Conservation (phyloP, 2,113 vertebrate genomes). For the Donacobius atricapilla region DNA sequence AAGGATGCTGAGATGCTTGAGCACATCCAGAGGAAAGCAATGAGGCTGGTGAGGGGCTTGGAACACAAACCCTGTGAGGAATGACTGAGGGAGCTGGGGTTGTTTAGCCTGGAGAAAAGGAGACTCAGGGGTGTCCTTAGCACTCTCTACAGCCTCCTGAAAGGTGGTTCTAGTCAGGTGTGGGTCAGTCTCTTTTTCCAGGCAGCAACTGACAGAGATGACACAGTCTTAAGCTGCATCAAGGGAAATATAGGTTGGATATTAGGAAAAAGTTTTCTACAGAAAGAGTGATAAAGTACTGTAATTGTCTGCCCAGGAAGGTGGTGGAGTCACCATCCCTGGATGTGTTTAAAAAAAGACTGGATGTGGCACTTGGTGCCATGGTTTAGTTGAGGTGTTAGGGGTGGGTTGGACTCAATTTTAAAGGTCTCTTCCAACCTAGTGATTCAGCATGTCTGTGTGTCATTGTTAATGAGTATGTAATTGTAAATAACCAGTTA, state of each 20-base stretch:
- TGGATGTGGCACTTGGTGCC: too few relatives aligned
- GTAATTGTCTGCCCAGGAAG: rapidly evolving
- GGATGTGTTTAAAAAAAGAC: neutral
- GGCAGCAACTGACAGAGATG: neutral
- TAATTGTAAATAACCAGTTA: neutral
- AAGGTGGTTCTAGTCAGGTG: neutral
- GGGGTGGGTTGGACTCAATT: neutral
- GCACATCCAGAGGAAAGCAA: rapidly evolving
- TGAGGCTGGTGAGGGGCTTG: too few relatives aligned
- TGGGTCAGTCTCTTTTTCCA: neutral
- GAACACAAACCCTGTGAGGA: neutral
- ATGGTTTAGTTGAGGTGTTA: neutral
- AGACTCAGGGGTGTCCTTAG: neutral
- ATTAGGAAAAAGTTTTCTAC: neutral
- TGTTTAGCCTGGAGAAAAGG: neutral
- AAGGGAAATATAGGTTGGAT: neutral
- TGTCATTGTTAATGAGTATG: neutral
- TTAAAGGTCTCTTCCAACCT: neutral
- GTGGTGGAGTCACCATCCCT: neutral
- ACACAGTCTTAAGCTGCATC: rapidly evolving
- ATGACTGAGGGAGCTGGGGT: rapidly evolving
- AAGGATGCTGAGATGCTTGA: rapidly evolving
- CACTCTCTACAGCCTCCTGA: neutral
- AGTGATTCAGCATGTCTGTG: neutral
- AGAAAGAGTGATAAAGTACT: neutral